Conservation (phyloP, 23 tunicate species). For the Oikopleura dioica region DNA sequence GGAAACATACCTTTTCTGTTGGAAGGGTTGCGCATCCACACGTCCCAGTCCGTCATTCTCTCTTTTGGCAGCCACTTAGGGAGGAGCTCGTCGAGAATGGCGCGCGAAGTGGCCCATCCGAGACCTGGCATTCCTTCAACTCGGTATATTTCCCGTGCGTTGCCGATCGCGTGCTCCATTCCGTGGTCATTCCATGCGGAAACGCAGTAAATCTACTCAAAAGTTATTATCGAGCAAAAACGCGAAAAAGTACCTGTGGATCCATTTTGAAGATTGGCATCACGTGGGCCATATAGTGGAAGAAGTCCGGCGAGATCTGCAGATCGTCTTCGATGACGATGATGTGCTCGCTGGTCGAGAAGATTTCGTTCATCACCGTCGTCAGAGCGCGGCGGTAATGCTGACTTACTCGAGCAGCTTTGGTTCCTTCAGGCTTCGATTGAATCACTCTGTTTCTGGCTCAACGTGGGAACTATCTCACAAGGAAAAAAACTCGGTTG, state of each 20-base stretch:
- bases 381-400: conserved; percentile 41
- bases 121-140: conserved; percentile 90
- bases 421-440: conserved; percentile 39
- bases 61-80: conserved; percentile 65
- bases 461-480: too few species aligned
- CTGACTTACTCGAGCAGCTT: conserved; percentile 57
- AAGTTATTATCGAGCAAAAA: neutral
- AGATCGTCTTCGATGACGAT: conserved; percentile 80
- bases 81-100: conserved; percentile 38
- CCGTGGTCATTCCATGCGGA: conserved; percentile 97
- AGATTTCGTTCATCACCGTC: conserved; percentile 20
- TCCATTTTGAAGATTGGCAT: neutral
- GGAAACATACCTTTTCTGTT: conserved; percentile 19
- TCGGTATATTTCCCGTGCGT: conserved; percentile 19
- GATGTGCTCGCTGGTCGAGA: conserved; percentile 29
- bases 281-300: neutral
- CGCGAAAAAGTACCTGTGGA: neutral
- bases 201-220: conserved; percentile 26
- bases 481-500: too few species aligned
- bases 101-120: conserved; percentile 47
- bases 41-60: conserved; percentile 53
- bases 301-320: conserved; percentile 71
- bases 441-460: conserved; percentile 28
- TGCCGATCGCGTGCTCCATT: neutral
- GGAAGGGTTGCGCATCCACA: conserved; percentile 55